Base-by-base conservation (phyloP, 2,113 vertebrate species). In the Paramisgurnus dabryanus region DNA sequence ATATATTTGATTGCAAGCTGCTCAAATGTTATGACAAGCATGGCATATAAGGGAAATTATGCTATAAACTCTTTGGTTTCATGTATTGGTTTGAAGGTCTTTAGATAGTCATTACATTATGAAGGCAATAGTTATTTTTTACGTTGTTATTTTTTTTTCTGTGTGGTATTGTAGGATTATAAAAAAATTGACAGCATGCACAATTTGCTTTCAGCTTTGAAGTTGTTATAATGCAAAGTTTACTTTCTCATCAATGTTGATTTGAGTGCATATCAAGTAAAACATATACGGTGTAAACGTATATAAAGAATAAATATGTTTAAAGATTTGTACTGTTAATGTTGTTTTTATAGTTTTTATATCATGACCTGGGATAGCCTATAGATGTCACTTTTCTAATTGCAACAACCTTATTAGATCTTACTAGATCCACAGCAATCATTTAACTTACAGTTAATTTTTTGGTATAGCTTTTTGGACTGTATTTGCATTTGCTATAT, bases 311-410 rank as follows among this genome's bases (percentile, higher is more conserved):
- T 47, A 4, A 47, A 27, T 74, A 43, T 65, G 49, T 45, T 50
- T n/a, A 17, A 40, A 12, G 3, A 13, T 2, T 66, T 41, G 45
- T 11, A 10, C 7, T 50, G n/a, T 76, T 39, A 13, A 49, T 13
- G 64, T 63, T 34, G 27, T 34, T 34, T 22, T 22, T 22, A 22
- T 22, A 22, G 27, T 34, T 3, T 34, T 34, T 34, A 34, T 34
- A 34, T 34, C 27, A 34, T 34, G 27, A 34, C 34, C 63, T n/a
- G 3, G 63, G 1, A 11, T 65, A 27, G 39, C 61, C 74, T 53
- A 60, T 40, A 65, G 74, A 40, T 76, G 60, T 66, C 74, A 55
- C 74, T 66, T 66, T 53, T 39, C 1, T 18, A 66, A 41, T 1
- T 13, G 4, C 47, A 55, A 41, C 39, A 13, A 4, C 40, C 34